Percentiles rank a stretch among this genome's conserved stretches.
These are phyloP conservation scores for Amphipyra berbera DNA, from an alignment of 2,888 invertebrate genomes.

Conservation along the genomic window DNA sequence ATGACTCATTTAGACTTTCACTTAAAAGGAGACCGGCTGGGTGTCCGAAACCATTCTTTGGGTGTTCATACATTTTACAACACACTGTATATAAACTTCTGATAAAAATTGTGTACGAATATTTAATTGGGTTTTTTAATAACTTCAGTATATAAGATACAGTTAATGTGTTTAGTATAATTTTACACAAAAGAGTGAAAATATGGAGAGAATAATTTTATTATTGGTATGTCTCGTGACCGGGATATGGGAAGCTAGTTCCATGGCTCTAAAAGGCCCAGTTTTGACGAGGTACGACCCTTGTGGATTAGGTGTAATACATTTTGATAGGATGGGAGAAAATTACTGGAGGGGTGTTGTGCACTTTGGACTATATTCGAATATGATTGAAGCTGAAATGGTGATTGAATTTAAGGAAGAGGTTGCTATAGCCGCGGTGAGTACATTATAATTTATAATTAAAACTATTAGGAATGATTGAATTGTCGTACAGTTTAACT, in stretches of 20 bases:
- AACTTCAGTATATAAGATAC: slow-evolving; percentile 11
- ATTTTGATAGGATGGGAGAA: slow-evolving; percentile 75
- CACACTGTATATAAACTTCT: slow-evolving; percentile 63
- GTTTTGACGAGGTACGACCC: slow-evolving; percentile 79
- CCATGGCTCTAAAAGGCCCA: slow-evolving; percentile 77
- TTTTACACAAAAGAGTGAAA: slow-evolving; percentile 1
- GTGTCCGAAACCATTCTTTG: slow-evolving; percentile 48
- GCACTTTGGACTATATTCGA: slow-evolving; percentile 74
- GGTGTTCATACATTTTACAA: slow-evolving; percentile 50
- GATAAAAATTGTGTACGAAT: slow-evolving; percentile 36
- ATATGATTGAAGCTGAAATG: slow-evolving; percentile 67
- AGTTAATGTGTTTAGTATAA: slow-evolving; percentile 6
- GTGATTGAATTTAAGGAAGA: slow-evolving; percentile 73
- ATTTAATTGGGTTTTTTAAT: slow-evolving; percentile 10
- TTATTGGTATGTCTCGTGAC: slow-evolving; percentile 44
- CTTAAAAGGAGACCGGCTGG: slow-evolving; percentile 68
- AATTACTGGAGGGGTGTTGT: slow-evolving; percentile 75
- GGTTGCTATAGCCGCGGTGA: slow-evolving; percentile 73
- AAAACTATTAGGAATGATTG: background rate
- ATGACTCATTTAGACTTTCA: slow-evolving; percentile 77
- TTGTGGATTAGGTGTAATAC: slow-evolving; percentile 78
- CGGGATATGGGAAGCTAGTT: slow-evolving; percentile 59
- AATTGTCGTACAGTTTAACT: background rate
- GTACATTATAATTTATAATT: slow-evolving; percentile 44
- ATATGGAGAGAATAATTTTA: slow-evolving; percentile 31